Evolutionary conservation across 1,140 invertebrate genomes (phyloP).

Genomic region (Platyscapa corneri): DNA sequence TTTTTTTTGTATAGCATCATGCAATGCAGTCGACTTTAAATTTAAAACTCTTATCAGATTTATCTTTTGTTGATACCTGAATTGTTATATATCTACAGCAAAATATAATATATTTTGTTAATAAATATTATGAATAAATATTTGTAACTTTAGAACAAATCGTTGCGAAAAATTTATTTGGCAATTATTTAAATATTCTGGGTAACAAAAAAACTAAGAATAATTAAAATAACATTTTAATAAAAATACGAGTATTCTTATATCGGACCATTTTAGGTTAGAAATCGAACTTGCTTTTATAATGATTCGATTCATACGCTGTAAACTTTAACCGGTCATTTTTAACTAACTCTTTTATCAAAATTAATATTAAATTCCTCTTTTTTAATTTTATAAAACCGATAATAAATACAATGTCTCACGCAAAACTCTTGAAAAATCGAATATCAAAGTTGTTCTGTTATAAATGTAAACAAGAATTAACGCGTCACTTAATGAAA

Average conservation of each 20-base stretch:
- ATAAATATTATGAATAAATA: not conserved
- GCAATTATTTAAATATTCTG: slow-evolving; percentile 16
- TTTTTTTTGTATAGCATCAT: slow-evolving; percentile 77
- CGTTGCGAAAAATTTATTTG: not conserved
- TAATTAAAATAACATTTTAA: slow-evolving; percentile 7
- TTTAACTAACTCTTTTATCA: too few species aligned
- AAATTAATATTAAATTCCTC: not conserved
- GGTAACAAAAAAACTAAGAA: slow-evolving; percentile 5
- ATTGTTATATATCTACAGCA: slow-evolving; percentile 78
- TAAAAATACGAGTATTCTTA: slow-evolving; percentile 78
- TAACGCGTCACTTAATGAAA: not conserved
- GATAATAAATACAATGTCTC: not conserved
- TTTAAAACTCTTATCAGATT: slow-evolving; percentile 74
- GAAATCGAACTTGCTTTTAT: not conserved
- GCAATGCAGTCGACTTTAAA: slow-evolving; percentile 77
- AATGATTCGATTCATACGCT: too few species aligned
- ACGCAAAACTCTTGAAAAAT: not conserved
- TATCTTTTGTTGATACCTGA: slow-evolving; percentile 74
- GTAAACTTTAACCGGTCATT: too few species aligned
- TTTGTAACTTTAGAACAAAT: not conserved
- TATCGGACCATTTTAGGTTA: slow-evolving; percentile 78
- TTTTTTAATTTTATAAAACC: not conserved
- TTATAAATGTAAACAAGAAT: not conserved
- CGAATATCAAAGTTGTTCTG: not conserved
- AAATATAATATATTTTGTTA: not conserved